Base-by-base conservation (phyloP, 2,888 invertebrate species). In the Platycheirus rosarum region DNA sequence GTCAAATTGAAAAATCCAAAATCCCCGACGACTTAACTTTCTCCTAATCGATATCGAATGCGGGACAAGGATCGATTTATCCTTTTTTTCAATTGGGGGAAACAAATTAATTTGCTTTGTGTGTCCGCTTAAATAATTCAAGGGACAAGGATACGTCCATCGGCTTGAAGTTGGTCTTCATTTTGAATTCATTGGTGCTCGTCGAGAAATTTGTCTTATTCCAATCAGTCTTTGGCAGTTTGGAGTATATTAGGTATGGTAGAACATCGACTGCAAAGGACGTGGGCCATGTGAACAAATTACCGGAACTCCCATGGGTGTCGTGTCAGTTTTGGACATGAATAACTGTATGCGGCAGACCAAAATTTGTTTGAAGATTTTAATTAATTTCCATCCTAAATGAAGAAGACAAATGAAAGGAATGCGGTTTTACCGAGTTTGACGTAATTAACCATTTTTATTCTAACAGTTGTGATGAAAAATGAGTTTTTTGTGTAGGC, bases 81-180 rank as follows among this genome's bases (percentile, higher is more conserved):
- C 63, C 74, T 49, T 42, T n/a, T n/a, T 65, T 79, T 37, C 49
- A 11, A 57, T 11, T 40, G 37, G 8, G 16, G 11, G 20, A 3
- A 29, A 42, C 29, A 53, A 66, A 76, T 63, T 80, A 80, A 76
- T 76, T 80, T 70, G 66, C 66, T 76, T 66, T 76, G 76, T 80
- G 76, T 53, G 70, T 57, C 49, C 69, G 66, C 60, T 80, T 75
- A 80, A 80, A 71, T 76, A 75, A 76, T 76, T 76, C 63, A 40
- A 23, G 48, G 57, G 26, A 62, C 32, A 40, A 18, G 16, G 32
- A 53, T 35, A 18, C 11, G 8, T 8, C 11, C 13, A 26, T 18
- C 42, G 6, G 40, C 48, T 57, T 49, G 48, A 13, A 40, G 60
- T 37, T 40, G n/a, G 16, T 42, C 26, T 76, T 80, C 62, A 80